Evolutionary conservation across 1,140 invertebrate genomes (phyloP).

Genomic region (Panagrolaimus sp.): DNA sequence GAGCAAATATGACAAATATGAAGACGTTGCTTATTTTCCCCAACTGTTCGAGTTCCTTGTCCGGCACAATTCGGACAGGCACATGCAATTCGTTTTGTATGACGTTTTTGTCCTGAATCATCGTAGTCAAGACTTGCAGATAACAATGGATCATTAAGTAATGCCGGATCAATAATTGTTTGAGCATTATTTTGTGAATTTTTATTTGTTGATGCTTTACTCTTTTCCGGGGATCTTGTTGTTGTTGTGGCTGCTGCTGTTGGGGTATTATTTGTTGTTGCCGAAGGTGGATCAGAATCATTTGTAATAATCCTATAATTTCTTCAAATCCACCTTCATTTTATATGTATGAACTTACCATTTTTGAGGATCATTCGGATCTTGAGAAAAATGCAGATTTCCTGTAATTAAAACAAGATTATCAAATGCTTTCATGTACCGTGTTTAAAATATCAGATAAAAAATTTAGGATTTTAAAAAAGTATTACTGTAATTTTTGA

Average conservation of each 20-base stretch:
- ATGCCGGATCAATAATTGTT: constrained; percentile 24
- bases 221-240: background rate
- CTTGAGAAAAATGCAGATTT: constrained; percentile 57
- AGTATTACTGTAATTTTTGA: no score
- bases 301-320: constrained; percentile 54
- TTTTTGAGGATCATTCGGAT: constrained; percentile 59
- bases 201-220: constrained; percentile 1
- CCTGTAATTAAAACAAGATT: constrained; percentile 36
- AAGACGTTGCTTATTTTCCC: constrained; percentile 33
- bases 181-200: constrained; percentile 10
- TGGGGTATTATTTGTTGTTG: background rate
- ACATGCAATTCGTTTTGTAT: constrained; percentile 54
- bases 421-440: constrained; percentile 10
- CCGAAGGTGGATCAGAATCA: constrained; percentile 23
- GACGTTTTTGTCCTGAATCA: constrained; percentile 18
- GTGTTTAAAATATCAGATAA: background rate
- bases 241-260: background rate
- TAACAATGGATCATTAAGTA: constrained; percentile 20
- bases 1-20: constrained; percentile 99
- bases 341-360: no score
- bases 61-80: constrained; percentile 55
- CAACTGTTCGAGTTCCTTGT: constrained; percentile 16
- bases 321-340: no score
- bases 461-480: constrained; percentile 14
- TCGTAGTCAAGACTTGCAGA: constrained; percentile 4